Conservation (phyloP, 1,140 invertebrate genomes). For the Atopsyche davidsoni region DNA sequence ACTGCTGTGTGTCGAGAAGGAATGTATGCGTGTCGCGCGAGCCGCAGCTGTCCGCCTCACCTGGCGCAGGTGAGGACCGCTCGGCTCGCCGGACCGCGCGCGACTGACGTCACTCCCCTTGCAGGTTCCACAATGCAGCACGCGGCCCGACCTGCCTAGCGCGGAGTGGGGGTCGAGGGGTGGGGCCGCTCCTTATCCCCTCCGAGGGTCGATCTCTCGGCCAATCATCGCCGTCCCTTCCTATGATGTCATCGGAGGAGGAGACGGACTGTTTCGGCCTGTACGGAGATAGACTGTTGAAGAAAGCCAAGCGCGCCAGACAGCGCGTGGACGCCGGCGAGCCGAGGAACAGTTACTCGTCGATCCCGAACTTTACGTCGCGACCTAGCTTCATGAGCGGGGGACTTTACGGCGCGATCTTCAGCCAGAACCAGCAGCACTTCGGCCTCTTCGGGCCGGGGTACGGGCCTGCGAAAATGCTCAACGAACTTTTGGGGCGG, state of each 20-base stretch:
- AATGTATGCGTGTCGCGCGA: no score
- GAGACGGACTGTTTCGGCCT: constrained; percentile 83
- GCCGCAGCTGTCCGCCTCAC: neutral
- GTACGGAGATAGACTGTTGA: constrained; percentile 83
- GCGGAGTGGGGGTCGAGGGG: constrained; percentile 42
- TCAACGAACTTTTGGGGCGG: constrained; percentile 73
- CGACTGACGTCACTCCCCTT: constrained; percentile 9
- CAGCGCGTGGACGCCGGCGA: constrained; percentile 91
- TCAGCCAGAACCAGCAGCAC: constrained; percentile 63
- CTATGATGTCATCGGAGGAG: constrained; percentile 94
- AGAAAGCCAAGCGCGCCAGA: constrained; percentile 84
- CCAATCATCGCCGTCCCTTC: constrained; percentile 62
- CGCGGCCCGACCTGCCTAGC: constrained; percentile 38
- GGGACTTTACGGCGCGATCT: constrained; percentile 75
- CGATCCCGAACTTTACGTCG: constrained; percentile 79
- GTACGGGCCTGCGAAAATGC: constrained; percentile 77
- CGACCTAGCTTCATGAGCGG: constrained; percentile 75
- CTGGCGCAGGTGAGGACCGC: neutral
- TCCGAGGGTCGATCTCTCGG: constrained; percentile 41
- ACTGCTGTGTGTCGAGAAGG: no score
- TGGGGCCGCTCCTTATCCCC: constrained; percentile 35
- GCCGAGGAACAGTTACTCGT: constrained; percentile 86
- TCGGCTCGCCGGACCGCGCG: constrained; percentile 3
- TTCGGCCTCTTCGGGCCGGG: constrained; percentile 72
- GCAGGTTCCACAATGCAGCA: constrained; percentile 20